Conservation (phyloP, 2,797 vertebrate genomes). For the Poeciliopsis turneri region DNA sequence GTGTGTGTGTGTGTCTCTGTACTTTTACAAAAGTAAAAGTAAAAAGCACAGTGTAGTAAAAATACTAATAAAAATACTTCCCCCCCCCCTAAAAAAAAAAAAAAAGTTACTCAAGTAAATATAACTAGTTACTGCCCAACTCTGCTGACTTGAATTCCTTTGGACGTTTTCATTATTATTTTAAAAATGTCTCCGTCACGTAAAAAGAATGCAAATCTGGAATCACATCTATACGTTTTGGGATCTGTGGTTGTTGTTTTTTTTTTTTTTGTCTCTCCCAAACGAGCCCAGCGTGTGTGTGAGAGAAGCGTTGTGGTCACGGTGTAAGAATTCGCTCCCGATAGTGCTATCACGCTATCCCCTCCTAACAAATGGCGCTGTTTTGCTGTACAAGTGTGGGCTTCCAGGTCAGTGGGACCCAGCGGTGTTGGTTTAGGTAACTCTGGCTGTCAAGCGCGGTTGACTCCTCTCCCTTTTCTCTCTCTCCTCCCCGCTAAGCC, state of each 20-base stretch:
- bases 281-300: conserved; percentile 49
- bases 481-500: conserved; percentile 28
- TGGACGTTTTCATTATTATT: neutral
- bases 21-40: no score
- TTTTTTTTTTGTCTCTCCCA: neutral
- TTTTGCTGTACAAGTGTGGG: conserved; percentile 59
- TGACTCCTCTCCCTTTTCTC: conserved; percentile 45
- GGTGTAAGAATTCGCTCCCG: conserved; percentile 65
- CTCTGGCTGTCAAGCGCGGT: conserved; percentile 71
- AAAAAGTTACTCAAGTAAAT: no score
- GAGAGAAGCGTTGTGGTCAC: conserved; percentile 61
- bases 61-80: no score
- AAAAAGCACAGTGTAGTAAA: no score
- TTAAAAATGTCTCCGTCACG: conserved; percentile 9
- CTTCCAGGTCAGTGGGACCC: conserved; percentile 74
- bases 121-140: no score
- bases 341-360: conserved; percentile 64
- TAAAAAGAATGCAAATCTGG: conserved; percentile 39
- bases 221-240: conserved; percentile 37
- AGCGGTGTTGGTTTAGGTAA: conserved; percentile 79
- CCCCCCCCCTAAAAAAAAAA: no score
- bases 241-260: conserved; percentile 21
- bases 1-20: no score
- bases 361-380: conserved; percentile 63
- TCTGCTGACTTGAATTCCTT: no score